Percentiles rank a stretch among this genome's conserved stretches.
These are phyloP conservation scores for Nephila pilipes DNA, from an alignment of 1,140 invertebrate genomes.

Conservation along the genomic window DNA sequence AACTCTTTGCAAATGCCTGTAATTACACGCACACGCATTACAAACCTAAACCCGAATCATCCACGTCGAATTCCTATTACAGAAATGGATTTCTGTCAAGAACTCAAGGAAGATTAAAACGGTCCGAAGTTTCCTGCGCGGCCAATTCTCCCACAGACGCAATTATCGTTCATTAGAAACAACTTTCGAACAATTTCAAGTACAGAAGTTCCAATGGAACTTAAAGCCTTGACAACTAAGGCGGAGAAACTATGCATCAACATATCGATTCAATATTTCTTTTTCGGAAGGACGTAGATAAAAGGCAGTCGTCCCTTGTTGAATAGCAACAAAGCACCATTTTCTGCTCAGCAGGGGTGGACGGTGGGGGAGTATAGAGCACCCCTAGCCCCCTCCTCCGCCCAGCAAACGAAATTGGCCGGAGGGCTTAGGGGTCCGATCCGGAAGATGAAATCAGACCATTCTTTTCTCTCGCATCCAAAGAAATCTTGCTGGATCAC, in stretches of 20 bases:
- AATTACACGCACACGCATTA: too few species aligned
- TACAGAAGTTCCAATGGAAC: not conserved
- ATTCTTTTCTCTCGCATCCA: constrained; percentile 19
- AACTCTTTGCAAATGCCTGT: too few species aligned
- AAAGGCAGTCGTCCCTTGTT: not conserved
- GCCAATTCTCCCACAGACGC: not conserved
- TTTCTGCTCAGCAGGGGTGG: not conserved
- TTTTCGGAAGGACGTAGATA: not conserved
- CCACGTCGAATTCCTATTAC: not conserved
- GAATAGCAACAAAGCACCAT: constrained; percentile 23
- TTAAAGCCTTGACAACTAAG: not conserved
- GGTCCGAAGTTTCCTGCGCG: not conserved
- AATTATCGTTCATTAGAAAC: not conserved
- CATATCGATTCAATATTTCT: not conserved
- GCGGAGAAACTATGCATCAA: not conserved
- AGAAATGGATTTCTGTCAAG: constrained; percentile 10
- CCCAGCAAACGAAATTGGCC: constrained; percentile 39
- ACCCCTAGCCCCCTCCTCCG: not conserved
- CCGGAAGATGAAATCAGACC: constrained; percentile 67
- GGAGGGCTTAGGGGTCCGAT: constrained; percentile 13
- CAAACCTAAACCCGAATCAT: too few species aligned
- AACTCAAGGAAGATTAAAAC: not conserved
- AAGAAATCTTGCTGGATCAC: not conserved
- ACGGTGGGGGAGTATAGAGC: not conserved
- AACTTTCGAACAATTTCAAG: not conserved